Evolutionary conservation across 2,888 invertebrate genomes (phyloP), one percentile per base, ranked within the genome.

Genomic region (Ethmia dodecea): DNA sequence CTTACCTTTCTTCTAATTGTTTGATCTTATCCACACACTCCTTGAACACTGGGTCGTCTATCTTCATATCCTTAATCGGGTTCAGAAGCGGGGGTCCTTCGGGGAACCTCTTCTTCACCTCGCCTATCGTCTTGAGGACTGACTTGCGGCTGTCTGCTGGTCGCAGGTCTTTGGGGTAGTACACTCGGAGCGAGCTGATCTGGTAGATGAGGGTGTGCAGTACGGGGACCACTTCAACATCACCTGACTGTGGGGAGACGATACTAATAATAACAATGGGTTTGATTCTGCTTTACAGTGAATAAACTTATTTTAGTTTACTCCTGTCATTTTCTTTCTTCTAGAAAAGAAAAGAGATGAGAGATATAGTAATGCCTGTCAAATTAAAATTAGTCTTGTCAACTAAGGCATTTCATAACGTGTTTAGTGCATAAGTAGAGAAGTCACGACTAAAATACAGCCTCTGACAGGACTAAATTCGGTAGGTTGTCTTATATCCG

Each of bases 61-160:
- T 99, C 60, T 94, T 93, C 98, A 99, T 99, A 60, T 99, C 99
- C 36, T 92, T 93, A 11, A 98, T 89, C 0, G 99, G 99, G 80
- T 99, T 95, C 2, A 99, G 76, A 5, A 96, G 74, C 0, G 99
- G 99, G 0, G 96, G 90, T 0, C 95, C 95, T 27, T 93, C 91
- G 0, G 94, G 92, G 69, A 97, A 98, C 20, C 98, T 90, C 65
- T 94, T 94, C 58, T 95, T 92, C 0, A 98, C 96, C 79, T 98
- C 96, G 40, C 90, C 90, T 33, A 97, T 92, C 0, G 94, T 93
- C 69, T 94, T 95, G 0, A 94, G 86, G 1, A 98, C 95, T 8
- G 94, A 92, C 61, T 92, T 93, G 31, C 97, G 89, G 55, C 92
- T 95, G 58, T 98, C 97, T 0, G 91, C 74, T 0, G 95, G 93